Conservation (phyloP, 1,140 invertebrate genomes). For the Eciton burchellii region DNA sequence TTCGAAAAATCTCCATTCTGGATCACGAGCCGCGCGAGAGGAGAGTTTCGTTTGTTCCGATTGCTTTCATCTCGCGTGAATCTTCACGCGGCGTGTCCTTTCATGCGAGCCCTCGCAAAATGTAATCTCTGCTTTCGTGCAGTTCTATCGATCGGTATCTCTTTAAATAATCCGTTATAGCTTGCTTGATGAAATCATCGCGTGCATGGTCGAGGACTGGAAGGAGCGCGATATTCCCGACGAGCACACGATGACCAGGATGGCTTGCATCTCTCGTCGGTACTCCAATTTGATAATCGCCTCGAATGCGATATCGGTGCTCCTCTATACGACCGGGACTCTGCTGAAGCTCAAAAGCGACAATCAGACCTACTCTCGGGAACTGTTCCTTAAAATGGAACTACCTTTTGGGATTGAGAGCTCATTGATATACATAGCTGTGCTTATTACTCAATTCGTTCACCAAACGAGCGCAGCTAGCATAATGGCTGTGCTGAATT, state of each 20-base stretch:
- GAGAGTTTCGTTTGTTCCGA: too few relatives aligned
- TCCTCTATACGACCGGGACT: background rate
- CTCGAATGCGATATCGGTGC: background rate
- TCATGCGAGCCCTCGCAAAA: background rate
- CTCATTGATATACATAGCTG: slow-evolving; percentile 24
- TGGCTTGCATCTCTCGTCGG: background rate
- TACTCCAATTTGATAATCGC: slow-evolving; percentile 30
- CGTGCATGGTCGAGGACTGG: slow-evolving; percentile 52
- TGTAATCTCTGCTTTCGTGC: background rate
- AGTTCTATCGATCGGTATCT: background rate
- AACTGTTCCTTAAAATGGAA: slow-evolving; percentile 62
- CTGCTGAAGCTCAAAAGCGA: background rate
- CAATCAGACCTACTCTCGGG: slow-evolving; percentile 7
- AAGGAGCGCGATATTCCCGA: slow-evolving; percentile 1
- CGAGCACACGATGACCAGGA: slow-evolving; percentile 27
- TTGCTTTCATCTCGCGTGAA: background rate
- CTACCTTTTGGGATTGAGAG: slow-evolving; percentile 41
- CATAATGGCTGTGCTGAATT: slow-evolving; percentile 6
- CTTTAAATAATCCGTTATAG: slow-evolving; percentile 46
- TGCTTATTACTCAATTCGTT: slow-evolving; percentile 50
- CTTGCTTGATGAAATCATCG: slow-evolving; percentile 45
- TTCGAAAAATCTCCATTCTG: background rate
- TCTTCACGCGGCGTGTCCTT: background rate
- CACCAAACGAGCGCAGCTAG: slow-evolving; percentile 25
- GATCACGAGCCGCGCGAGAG: background rate